These are phyloP conservation scores for Apamea anceps DNA, from an alignment of 2,888 invertebrate species.

Conservation along the genomic window DNA sequence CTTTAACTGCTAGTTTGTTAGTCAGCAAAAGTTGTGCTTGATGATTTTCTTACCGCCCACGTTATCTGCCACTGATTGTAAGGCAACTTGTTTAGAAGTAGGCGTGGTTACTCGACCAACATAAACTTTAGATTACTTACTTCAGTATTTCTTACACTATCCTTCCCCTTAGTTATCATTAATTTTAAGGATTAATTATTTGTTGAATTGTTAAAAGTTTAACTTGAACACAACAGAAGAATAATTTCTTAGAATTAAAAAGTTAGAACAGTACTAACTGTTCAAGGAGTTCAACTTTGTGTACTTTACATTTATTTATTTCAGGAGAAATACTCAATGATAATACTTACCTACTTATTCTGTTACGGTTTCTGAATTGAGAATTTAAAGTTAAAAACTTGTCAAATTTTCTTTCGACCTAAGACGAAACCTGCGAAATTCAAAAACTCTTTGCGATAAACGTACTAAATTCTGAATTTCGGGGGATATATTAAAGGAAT, in stretches of 20 bases:
- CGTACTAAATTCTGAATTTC: neutral
- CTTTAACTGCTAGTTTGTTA: neutral
- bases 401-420: neutral
- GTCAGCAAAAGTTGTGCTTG: neutral
- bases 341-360: neutral
- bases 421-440: neutral
- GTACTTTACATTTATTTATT: neutral
- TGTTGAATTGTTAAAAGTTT: slow-evolving; percentile 2
- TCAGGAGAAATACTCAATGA: neutral
- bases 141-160: slow-evolving; percentile 2
- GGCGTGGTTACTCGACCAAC: neutral
- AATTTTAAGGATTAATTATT: slow-evolving; percentile 10
- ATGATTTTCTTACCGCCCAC: slow-evolving; percentile 13
- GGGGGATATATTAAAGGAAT: neutral
- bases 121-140: neutral
- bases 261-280: neutral
- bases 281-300: neutral
- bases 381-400: neutral
- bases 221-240: neutral
- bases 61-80: neutral
- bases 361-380: neutral
- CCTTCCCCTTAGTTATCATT: neutral
- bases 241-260: neutral
- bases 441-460: neutral
- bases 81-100: neutral